phyloP scores from a whole-genome alignment of 2,797 vertebrate genomes.

The Psittacula echo region DNA sequence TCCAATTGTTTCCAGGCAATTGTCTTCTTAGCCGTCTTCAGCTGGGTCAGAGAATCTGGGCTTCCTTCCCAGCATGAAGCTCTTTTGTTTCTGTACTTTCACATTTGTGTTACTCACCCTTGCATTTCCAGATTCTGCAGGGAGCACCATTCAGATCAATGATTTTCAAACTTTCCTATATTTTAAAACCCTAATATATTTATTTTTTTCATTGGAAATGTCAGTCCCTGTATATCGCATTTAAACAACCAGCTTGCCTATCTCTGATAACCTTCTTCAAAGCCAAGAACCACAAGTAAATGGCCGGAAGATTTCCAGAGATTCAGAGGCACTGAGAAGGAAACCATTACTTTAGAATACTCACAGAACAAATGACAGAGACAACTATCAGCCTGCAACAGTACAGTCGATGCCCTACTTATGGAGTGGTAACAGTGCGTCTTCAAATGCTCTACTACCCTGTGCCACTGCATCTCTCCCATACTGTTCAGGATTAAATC shows the following conservation, averaged over 20 bases:
- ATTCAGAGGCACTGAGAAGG: not conserved
- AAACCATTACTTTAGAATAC: not conserved
- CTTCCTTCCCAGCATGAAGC: not conserved
- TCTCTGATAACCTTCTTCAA: not conserved
- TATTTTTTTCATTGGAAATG: not conserved
- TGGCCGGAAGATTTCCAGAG: not conserved
- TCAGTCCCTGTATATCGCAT: not conserved
- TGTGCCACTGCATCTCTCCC: not conserved
- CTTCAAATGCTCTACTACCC: not conserved
- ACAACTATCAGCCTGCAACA: not conserved
- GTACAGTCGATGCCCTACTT: not conserved
- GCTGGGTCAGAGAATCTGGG: not conserved
- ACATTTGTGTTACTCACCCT: not conserved
- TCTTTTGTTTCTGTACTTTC: not conserved
- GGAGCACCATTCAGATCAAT: rapidly evolving
- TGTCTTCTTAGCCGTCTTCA: not conserved
- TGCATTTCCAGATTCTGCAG: not conserved
- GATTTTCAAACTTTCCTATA: not conserved
- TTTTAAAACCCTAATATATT: not conserved
- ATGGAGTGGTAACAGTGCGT: not conserved
- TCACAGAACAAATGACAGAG: not conserved
- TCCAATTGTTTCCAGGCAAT: not conserved
- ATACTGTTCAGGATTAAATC: not conserved
- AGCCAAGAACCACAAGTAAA: not conserved
- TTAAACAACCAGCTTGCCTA: not conserved